A percentile compares a stretch with the other conserved stretches of the same genome.
phyloP scores from a whole-genome alignment of 23 tunicate genomes.

The Styela plicata region DNA sequence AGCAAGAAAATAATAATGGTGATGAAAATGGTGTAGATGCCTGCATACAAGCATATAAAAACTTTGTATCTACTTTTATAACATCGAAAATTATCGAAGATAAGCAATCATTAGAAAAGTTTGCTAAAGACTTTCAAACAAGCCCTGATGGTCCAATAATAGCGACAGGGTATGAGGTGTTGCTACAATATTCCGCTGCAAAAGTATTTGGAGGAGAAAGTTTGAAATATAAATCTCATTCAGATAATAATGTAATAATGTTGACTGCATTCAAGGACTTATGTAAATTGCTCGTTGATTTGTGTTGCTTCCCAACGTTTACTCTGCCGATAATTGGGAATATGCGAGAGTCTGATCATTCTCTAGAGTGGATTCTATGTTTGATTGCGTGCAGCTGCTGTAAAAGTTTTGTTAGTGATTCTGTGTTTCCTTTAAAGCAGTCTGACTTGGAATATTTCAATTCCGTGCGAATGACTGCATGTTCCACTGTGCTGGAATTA shows the following conservation, averaged over 20 bases:
- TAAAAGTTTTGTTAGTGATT: background rate
- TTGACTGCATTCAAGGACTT: slow-evolving; percentile 15
- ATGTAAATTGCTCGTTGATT: slow-evolving; percentile 15
- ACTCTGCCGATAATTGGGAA: background rate
- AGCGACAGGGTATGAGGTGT: background rate
- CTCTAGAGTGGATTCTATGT: slow-evolving; percentile 1
- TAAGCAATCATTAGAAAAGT: background rate
- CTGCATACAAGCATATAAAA: slow-evolving; percentile 1
- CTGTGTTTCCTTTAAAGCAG: background rate
- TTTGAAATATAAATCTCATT: background rate
- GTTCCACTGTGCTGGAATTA: slow-evolving; percentile 19
- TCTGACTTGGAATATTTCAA: slow-evolving; percentile 9
- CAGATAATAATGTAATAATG: background rate
- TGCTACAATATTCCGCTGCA: background rate
- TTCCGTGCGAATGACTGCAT: slow-evolving; percentile 5
- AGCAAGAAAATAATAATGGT: background rate
- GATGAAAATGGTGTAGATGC: background rate
- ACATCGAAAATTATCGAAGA: slow-evolving; percentile 8
- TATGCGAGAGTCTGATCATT: background rate
- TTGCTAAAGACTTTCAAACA: background rate
- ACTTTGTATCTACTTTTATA: slow-evolving; percentile 5
- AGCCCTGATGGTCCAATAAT: background rate
- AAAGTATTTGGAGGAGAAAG: background rate
- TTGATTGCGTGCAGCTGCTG: slow-evolving; percentile 24
- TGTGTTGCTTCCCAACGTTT: slow-evolving; percentile 25